Evolutionary conservation across 2,797 vertebrate genomes (phyloP).

Genomic region (Chelonia mydas): DNA sequence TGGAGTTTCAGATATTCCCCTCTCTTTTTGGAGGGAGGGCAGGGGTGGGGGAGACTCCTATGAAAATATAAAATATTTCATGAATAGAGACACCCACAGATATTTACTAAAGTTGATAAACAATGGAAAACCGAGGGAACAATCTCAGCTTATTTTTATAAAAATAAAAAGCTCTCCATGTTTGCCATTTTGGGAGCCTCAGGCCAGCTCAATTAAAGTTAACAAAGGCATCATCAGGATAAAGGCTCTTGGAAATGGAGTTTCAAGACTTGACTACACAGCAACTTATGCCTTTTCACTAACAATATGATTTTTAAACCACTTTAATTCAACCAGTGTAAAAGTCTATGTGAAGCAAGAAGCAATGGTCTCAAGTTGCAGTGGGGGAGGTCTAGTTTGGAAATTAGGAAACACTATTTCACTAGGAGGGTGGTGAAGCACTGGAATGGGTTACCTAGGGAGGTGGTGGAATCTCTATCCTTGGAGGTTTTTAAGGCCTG

Average conservation of each 20-base stretch:
- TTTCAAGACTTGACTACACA: not conserved
- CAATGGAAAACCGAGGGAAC: conserved; percentile 58
- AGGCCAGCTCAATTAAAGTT: conserved; percentile 10
- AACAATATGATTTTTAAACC: conserved; percentile 14
- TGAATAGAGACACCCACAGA: conserved; percentile 51
- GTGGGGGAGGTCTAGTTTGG: too few species aligned
- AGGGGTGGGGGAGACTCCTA: not conserved
- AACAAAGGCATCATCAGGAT: conserved; percentile 20
- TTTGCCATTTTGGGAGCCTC: conserved; percentile 57
- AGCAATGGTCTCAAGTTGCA: too few species aligned
- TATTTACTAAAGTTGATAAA: conserved; percentile 71
- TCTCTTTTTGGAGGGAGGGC: not conserved
- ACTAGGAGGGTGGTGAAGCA: too few species aligned
- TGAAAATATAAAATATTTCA: conserved; percentile 48
- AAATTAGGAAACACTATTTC: too few species aligned
- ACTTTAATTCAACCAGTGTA: not conserved
- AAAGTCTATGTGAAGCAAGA: not conserved
- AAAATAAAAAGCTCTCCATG: conserved; percentile 38
- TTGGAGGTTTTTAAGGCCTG: too few species aligned
- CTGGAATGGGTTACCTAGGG: too few species aligned
- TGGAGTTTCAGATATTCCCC: conserved; percentile 29
- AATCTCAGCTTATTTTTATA: conserved; percentile 19
- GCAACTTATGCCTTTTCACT: not conserved
- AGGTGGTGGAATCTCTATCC: too few species aligned
- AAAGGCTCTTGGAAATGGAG: conserved; percentile 1